Conservation (phyloP, 2,888 invertebrate species). For the Hybos culiciformis region DNA sequence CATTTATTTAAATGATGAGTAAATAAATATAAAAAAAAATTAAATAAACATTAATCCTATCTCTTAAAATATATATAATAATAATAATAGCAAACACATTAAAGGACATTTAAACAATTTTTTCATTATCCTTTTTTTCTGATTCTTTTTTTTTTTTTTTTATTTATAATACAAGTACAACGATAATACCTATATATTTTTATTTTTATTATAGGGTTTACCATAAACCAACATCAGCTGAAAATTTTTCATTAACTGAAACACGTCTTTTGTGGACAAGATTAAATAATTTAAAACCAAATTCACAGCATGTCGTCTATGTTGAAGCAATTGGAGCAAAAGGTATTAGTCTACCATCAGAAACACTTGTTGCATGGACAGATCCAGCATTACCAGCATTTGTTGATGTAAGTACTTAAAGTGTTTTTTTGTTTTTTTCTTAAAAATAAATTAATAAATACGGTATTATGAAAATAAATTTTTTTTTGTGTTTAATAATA, state of each 20-base stretch:
- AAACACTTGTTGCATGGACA: slow-evolving; percentile 74
- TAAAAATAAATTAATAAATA: too few relatives aligned
- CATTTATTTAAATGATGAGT: too few relatives aligned
- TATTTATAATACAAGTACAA: not conserved
- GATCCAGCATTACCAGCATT: slow-evolving; percentile 77
- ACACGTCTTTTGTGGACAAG: slow-evolving; percentile 58
- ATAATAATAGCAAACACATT: too few relatives aligned
- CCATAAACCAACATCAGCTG: slow-evolving; percentile 52
- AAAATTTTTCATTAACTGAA: slow-evolving; percentile 45
- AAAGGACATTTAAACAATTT: not conserved
- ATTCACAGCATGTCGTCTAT: slow-evolving; percentile 70
- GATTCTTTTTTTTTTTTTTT: not conserved
- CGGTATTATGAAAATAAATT: too few relatives aligned
- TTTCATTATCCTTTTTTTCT: slow-evolving; percentile 1
- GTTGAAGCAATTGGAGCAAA: slow-evolving; percentile 54
- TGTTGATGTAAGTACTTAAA: slow-evolving; percentile 54
- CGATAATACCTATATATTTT: not conserved
- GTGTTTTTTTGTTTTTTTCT: not conserved
- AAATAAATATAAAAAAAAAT: too few relatives aligned
- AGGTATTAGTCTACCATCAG: slow-evolving; percentile 63
- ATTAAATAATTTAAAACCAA: slow-evolving; percentile 57
- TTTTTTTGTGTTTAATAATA: too few relatives aligned
- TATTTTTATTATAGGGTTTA: slow-evolving; percentile 41
- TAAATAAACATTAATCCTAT: too few relatives aligned
- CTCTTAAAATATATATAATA: too few relatives aligned